Evolutionary conservation across 2,797 vertebrate species (phyloP), one percentile per base, ranked within the genome.

Genomic region (Coregonus sp.): DNA sequence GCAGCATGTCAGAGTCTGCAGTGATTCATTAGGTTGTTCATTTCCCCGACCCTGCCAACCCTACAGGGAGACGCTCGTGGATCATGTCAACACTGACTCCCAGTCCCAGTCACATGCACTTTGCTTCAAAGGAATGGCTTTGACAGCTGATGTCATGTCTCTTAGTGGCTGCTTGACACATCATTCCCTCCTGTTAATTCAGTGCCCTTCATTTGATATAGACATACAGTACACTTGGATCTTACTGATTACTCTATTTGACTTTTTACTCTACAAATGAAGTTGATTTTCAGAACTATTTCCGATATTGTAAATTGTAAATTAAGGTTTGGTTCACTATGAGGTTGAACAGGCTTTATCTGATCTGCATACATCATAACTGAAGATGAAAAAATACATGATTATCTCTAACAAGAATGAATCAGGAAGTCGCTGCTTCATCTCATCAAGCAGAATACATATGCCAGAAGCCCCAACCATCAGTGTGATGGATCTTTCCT

Each of bases 11-110:
- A 25, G 59, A 63, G 20, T 63, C 59, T 63, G 20, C 59, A 63
- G 59, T 25, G 59, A 63, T 78, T 66, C 56, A 56, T 76, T 73
- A 74, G 37, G 63, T 63, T n/a, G 52, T 70, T 61, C 25, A 63
- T 63, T 47, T 40, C 18, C 69, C 12, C 16, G 33, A 35, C 51
- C 52, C 33, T 56, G 4, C 67, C 29, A 69, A 37, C 63, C 81
- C 78, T 59, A 25, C 29, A 78, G 75, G 40, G 78, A 54, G 33
- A 68, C 52, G 59, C 78, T 84, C 65, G 54, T 74, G 70, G 69
- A 72, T 76, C 70, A 84, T 81, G 77, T 84, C 73, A 80, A 65
- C 82, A 77, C 69, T 75, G 72, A 84, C 75, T 84, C 52, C 20
- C 73, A 75, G 73, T 81, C 75, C 70, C 70, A 78, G 65, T 84